These are phyloP conservation scores for Rhagium mordax DNA, from an alignment of 2,888 invertebrate genomes.

Conservation along the genomic window DNA sequence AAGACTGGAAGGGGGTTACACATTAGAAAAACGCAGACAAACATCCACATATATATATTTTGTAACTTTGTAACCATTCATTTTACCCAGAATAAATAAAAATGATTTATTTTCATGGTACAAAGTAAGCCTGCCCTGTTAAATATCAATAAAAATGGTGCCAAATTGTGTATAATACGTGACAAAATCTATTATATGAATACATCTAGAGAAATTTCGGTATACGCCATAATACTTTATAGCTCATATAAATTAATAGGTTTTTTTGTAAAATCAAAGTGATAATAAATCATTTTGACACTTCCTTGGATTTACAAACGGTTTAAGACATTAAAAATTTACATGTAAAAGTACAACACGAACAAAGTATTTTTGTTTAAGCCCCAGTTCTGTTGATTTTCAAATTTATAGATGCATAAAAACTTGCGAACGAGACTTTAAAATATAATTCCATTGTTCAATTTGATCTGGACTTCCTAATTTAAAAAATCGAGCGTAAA, in stretches of 20 bases:
- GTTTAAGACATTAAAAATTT: background rate
- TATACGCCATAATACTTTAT: background rate
- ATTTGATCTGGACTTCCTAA: too few relatives aligned
- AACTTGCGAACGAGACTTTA: background rate
- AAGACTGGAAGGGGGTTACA: too few relatives aligned
- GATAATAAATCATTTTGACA: background rate
- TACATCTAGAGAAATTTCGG: background rate
- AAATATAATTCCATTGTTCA: too few relatives aligned
- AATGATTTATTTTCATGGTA: conserved; percentile 10
- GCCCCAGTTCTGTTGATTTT: background rate
- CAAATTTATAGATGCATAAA: background rate
- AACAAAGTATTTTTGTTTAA: background rate
- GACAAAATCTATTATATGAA: background rate
- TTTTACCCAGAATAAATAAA: background rate
- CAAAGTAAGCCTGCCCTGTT: background rate
- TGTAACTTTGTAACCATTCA: background rate
- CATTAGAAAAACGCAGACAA: too few relatives aligned
- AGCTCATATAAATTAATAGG: background rate
- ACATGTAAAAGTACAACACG: background rate
- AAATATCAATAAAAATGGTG: conserved; percentile 8
- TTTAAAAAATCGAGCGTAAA: too few relatives aligned
- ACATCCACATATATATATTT: too few relatives aligned
- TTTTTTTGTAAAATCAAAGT: background rate
- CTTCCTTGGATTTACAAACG: background rate
- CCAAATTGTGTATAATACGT: background rate